A percentile compares a stretch with the other conserved stretches of the same genome.
Conservation (phyloP, 2,113 vertebrate genomes). For the Lophius piscatorius region DNA sequence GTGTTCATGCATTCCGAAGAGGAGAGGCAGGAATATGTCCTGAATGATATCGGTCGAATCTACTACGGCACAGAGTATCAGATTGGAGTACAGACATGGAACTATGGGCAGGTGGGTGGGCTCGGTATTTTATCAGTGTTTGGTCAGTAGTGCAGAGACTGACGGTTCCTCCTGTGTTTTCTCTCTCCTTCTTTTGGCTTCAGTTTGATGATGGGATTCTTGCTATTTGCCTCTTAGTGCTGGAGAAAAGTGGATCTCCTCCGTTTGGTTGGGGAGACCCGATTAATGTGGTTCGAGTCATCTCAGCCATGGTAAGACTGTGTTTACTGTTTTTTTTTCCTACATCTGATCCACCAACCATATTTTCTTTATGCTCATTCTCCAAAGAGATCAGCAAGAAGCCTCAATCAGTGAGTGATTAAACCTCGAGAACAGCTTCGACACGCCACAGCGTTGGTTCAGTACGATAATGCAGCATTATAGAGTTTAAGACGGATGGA, state of each 20-base stretch:
- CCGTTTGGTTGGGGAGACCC: constrained; percentile 84
- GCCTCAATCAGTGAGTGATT: no score
- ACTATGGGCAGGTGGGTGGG: constrained; percentile 86
- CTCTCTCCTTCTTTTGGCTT: background rate
- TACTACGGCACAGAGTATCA: constrained; percentile 91
- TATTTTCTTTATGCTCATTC: no score
- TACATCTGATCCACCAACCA: background rate
- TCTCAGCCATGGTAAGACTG: constrained; percentile 88
- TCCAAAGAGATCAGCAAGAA: no score
- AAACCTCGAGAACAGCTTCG: no score
- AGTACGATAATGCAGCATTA: no score
- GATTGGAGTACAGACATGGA: constrained; percentile 88
- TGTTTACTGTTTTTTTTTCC: background rate
- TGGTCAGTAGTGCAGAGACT: background rate
- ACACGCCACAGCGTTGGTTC: no score
- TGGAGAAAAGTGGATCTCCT: constrained; percentile 84
- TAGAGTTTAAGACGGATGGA: no score
- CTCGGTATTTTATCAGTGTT: background rate
- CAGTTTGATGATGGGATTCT: constrained; percentile 87
- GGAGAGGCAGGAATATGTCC: constrained; percentile 85
- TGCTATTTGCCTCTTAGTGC: constrained; percentile 82
- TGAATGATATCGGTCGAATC: constrained; percentile 86
- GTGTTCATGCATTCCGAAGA: constrained; percentile 85
- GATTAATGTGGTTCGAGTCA: constrained; percentile 83
- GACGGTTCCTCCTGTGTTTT: background rate